Base-by-base conservation (phyloP, 2,113 vertebrate genomes). In the Struthidea cinerea region DNA sequence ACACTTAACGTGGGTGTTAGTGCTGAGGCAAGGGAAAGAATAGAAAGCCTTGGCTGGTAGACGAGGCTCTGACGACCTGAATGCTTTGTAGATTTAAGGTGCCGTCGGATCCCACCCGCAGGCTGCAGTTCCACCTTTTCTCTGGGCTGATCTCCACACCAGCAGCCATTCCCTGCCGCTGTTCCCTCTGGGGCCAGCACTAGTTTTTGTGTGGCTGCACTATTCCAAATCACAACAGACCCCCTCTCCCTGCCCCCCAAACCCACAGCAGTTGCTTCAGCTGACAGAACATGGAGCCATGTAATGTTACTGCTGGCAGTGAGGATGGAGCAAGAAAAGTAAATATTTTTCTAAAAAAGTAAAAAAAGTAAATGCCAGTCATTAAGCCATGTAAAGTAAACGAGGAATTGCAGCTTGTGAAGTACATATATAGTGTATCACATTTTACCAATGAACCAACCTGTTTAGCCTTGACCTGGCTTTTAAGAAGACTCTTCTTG, bases 21-120 rank as follows among this genome's bases (percentile, higher is more conserved):
- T 90, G 92, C 96, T 94, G 92, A 93, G 79, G 71, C 89, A 89
- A 81, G 80, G 85, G 89, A 93, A 95, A 93, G 59, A 90, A 70
- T 16, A 74, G 79, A 74, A 80, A 70, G 42, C 79, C 47, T 90
- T 70, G 71, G 26, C 30, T 67, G 42, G 46, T 70, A 30, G 39
- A 67, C 37, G 39, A 86, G 21, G 42, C 56, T 70, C 47, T 84
- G 59, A 77, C 9, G 28, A 28, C 47, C 56, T 10, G 15, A 79
- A 47, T 0, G 3, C 74, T 33, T 19, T 39, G 21, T 41, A 59
- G 57, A 10, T 71, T 87, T 82, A 50, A 68, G 28, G 22, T 91
- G 63, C 52, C 20, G 2, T 52, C 6, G 11, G n/a, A 83, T 65
- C 41, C n/a, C 55, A 37, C 22, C 20, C 7, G 0, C 41, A 42